Evolutionary conservation across 2,797 vertebrate genomes (phyloP).

Genomic region (Alosa sapidissima): DNA sequence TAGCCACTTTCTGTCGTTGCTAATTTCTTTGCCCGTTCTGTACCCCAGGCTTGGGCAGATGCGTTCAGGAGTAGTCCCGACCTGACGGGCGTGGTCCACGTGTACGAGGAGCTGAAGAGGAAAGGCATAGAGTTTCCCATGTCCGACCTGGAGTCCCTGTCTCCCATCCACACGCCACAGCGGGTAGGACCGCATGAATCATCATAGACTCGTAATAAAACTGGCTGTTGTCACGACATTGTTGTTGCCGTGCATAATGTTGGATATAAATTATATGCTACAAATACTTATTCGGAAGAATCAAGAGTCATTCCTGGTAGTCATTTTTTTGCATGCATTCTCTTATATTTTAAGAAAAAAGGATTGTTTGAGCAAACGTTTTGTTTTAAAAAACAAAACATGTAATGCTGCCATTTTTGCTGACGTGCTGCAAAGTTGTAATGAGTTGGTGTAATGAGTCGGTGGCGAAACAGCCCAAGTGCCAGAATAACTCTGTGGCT

Average conservation of each 20-base stretch:
- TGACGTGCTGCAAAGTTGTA: slow-evolving; percentile 43
- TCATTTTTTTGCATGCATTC: not conserved
- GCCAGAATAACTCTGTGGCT: not conserved
- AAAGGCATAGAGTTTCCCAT: slow-evolving; percentile 96
- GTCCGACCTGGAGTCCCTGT: slow-evolving; percentile 91
- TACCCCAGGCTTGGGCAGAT: slow-evolving; percentile 91
- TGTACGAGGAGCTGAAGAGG: slow-evolving; percentile 97
- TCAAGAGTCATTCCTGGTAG: not conserved
- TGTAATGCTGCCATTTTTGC: slow-evolving; percentile 43
- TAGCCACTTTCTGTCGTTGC: not conserved
- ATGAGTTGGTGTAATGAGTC: not conserved
- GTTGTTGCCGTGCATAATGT: not conserved
- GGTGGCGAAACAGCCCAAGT: not conserved
- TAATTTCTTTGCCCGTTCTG: not conserved
- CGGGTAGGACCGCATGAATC: slow-evolving; percentile 70
- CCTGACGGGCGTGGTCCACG: slow-evolving; percentile 95
- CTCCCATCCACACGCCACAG: slow-evolving; percentile 96
- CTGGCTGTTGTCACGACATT: not conserved
- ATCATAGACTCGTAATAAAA: not conserved
- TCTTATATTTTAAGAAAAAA: not conserved
- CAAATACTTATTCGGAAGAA: no score
- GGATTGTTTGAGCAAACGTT: not conserved
- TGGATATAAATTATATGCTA: not conserved
- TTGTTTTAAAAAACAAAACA: no score
- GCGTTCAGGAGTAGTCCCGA: slow-evolving; percentile 97